Evolutionary conservation across 2,888 invertebrate genomes (phyloP).

Genomic region (Pecten maximus): DNA sequence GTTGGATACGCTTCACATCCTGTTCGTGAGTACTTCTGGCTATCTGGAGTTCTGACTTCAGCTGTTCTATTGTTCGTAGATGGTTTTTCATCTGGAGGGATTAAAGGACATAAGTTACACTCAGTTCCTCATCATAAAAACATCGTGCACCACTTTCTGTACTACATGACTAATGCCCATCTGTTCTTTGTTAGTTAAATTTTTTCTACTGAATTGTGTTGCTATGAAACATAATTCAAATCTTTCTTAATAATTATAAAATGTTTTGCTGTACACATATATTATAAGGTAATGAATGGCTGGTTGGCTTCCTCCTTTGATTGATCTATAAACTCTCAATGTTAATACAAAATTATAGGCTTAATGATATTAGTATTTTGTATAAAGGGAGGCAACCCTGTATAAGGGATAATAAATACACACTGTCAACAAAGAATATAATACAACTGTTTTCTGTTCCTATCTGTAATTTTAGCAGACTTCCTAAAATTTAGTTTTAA

Average conservation of each 20-base stretch:
- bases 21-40: conserved; percentile 71
- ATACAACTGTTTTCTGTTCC: no score
- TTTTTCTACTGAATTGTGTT: not conserved
- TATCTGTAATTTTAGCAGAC: no score
- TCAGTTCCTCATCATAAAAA: not conserved
- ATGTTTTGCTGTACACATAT: no score
- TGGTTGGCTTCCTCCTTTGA: no score
- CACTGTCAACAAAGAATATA: no score
- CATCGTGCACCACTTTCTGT: not conserved
- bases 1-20: conserved; percentile 75
- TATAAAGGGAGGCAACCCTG: no score
- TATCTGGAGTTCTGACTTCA: conserved; percentile 77
- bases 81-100: conserved; percentile 76
- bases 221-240: not conserved
- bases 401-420: no score
- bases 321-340: no score
- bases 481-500: not conserved
- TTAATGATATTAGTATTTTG: no score
- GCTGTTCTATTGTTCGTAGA: conserved; percentile 75
- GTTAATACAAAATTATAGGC: no score
- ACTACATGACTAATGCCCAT: not conserved
- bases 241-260: not conserved
- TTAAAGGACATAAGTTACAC: not conserved
- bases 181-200: not conserved
- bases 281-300: no score